Evolutionary conservation across 2,797 vertebrate species (phyloP).

Genomic region (Eulemur mongoz): DNA sequence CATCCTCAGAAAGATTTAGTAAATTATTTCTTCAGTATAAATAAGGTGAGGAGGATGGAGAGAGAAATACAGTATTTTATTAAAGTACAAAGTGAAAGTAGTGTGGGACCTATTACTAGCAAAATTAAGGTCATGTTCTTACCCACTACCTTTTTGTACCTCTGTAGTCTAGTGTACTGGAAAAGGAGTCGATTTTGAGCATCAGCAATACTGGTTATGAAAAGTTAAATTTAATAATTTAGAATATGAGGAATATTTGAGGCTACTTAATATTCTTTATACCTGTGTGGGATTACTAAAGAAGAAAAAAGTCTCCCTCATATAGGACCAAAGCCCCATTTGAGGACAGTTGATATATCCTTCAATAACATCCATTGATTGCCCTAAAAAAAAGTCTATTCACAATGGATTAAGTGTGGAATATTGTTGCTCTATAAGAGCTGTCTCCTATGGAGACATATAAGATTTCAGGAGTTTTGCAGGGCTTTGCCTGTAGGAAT

Average conservation of each 20-base stretch:
- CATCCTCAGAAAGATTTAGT: not conserved
- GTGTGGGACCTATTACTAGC: not conserved
- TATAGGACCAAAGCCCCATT: not conserved
- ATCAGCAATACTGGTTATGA: not conserved
- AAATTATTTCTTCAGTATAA: constrained; percentile 14
- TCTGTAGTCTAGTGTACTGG: not conserved
- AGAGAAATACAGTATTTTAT: not conserved
- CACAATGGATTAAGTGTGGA: not conserved
- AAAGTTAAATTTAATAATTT: not conserved
- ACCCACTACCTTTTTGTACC: not conserved
- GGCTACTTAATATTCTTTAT: constrained; percentile 12
- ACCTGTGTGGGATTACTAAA: not conserved
- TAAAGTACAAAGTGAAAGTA: not conserved
- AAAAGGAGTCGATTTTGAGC: not conserved
- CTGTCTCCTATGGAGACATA: no score
- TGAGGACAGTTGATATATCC: constrained; percentile 4
- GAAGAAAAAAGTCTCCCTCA: not conserved
- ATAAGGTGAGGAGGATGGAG: not conserved
- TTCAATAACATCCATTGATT: not conserved
- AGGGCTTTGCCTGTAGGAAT: no score
- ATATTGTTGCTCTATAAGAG: no score
- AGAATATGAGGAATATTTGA: not conserved
- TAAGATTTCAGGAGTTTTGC: no score
- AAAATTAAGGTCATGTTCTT: constrained; percentile 41
- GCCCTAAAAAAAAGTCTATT: not conserved